phyloP scores from a whole-genome alignment of 2,888 invertebrate species.

The Smittia sp. region DNA sequence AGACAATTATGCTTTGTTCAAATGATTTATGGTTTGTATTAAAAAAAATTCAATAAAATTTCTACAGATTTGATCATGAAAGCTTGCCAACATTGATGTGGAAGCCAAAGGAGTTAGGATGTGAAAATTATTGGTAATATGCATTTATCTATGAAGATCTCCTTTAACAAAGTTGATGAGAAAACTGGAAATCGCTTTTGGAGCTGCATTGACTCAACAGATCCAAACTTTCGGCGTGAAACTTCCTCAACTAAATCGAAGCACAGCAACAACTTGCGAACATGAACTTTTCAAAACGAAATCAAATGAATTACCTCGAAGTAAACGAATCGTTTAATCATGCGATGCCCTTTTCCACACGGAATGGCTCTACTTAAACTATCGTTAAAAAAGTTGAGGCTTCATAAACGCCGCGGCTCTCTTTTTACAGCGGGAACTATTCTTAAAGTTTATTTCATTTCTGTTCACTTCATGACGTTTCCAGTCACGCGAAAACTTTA shows the following conservation, averaged over 20 bases:
- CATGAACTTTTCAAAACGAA: neutral
- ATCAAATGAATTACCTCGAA: neutral
- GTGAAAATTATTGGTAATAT: no score
- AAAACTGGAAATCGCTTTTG: no score
- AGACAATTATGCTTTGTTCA: no score
- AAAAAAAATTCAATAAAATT: no score
- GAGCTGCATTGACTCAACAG: no score
- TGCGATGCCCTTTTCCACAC: constrained; percentile 10
- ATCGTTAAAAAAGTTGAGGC: neutral
- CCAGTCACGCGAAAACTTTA: constrained; percentile 20
- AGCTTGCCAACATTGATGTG: no score
- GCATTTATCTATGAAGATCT: no score
- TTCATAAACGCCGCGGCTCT: constrained; percentile 14
- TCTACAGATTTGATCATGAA: no score
- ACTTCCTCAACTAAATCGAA: neutral
- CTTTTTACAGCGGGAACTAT: neutral
- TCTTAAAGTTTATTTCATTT: neutral
- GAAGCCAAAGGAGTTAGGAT: no score
- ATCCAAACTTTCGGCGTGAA: no score
- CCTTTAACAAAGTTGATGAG: no score
- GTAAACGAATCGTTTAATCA: neutral
- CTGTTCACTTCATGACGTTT: neutral
- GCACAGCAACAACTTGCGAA: neutral
- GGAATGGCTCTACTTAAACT: neutral
- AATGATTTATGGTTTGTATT: no score